Evolutionary conservation across 2,888 invertebrate genomes (phyloP).

Genomic region (Ennomos fuscantarius): DNA sequence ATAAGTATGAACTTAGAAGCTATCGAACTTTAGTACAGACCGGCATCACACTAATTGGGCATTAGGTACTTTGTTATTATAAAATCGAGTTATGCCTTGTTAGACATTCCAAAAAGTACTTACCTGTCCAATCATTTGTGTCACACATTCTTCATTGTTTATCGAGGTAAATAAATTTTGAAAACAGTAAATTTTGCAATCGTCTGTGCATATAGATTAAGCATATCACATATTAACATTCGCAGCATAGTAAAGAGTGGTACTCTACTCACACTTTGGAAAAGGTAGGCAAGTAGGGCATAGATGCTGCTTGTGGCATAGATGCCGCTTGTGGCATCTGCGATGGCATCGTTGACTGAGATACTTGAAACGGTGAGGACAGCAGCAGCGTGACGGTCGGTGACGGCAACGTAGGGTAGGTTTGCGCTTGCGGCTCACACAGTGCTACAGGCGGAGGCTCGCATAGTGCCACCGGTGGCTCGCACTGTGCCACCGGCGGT

Average conservation of each 20-base stretch:
- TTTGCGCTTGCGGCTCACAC: constrained; percentile 34
- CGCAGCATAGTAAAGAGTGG: constrained; percentile 3
- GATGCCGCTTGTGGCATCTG: constrained; percentile 24
- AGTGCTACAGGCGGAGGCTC: no score
- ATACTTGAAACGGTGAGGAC: constrained; percentile 24
- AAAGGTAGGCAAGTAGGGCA: constrained; percentile 28
- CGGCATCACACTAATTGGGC: background rate
- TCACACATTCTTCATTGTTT: background rate
- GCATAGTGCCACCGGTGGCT: no score
- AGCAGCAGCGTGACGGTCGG: constrained; percentile 29
- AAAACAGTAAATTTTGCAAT: background rate
- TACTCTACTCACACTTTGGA: constrained; percentile 48
- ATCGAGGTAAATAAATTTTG: background rate
- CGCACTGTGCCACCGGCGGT: constrained; percentile 38
- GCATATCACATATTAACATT: constrained; percentile 8
- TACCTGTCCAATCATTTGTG: constrained; percentile 1
- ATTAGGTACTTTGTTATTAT: constrained; percentile 4
- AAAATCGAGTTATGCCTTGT: background rate
- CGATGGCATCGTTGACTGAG: constrained; percentile 29
- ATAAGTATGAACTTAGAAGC: no score
- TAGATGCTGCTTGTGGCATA: constrained; percentile 21
- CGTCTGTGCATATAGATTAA: constrained; percentile 1
- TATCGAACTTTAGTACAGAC: no score
- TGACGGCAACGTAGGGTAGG: constrained; percentile 29
- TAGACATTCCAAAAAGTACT: background rate